Evolutionary conservation across 2,113 vertebrate genomes (phyloP), one percentile per base, ranked within the genome.

Genomic region (Sarotherodon lohbergeri): DNA sequence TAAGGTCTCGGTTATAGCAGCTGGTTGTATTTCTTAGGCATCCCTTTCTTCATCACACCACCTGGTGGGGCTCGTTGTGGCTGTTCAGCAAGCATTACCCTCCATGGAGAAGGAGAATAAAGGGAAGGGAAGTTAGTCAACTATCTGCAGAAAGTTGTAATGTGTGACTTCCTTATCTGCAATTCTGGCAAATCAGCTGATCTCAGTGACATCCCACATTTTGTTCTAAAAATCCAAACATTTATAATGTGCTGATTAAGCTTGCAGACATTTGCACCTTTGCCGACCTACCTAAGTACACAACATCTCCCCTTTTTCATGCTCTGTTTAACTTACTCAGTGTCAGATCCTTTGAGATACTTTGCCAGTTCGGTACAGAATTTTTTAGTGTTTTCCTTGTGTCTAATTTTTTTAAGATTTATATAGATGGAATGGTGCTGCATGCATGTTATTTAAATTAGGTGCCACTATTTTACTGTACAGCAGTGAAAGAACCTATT

Each of bases 321-420:
- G 19, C 11, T 39, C 19, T 68, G 61, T 68, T n/a, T 39, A n/a
- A 68, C 11, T 68, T 39, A 39, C 6, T 39, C 61, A 13, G 34
- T 39, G 61, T 66, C 34, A 66, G 17, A 66, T 39, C 19, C 34
- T 39, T 39, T 66, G 61, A 39, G 3, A 39, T 39, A 39, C 34
- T 66, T 66, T 36, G 9, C 4, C 32, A 17, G 19, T 68, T 68
- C 19, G 13, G 11, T 13, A n/a, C 17, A 39, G 32, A n/a, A 4
- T 39, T 13, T 39, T 39, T 22, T 66, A 7, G 6, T 5, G 34
- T 41, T 39, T 39, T 68, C 34, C 6, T 39, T 68, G 19, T 34
- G 59, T 61, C 29, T 61, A 34, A 17, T 32, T 29, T 9, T 4
- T 66, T 7, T 0, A 0, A 2, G 22, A 63, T 39, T 39, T 68